Conservation (phyloP, 2,888 invertebrate genomes). For the Bombyx huttoni region DNA sequence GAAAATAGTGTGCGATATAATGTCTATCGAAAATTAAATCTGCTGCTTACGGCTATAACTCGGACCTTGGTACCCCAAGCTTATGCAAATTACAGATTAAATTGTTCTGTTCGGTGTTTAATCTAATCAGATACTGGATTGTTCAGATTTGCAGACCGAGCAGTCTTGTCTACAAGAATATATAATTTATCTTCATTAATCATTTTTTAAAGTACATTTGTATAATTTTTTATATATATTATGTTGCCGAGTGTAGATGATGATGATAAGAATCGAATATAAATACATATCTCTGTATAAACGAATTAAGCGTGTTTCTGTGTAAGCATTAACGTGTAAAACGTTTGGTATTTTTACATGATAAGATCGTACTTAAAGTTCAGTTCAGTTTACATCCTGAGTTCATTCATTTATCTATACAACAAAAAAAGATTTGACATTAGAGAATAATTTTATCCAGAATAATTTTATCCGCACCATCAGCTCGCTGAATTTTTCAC, state of each 20-base stretch:
- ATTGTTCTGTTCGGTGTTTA: not conserved
- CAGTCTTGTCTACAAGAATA: not conserved
- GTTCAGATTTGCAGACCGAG: not conserved
- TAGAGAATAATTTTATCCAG: no score
- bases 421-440: no score
- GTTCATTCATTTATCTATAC: no score
- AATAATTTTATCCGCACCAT: no score
- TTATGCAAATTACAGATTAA: constrained; percentile 1
- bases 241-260: not conserved
- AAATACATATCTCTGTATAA: no score
- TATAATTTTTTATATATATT: not conserved
- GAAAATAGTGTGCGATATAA: not conserved
- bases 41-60: not conserved
- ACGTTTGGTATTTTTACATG: no score
- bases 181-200: not conserved
- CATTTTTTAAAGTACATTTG: not conserved
- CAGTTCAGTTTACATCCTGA: no score
- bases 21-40: not conserved
- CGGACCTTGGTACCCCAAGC: not conserved
- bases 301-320: no score
- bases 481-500: no score
- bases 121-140: constrained; percentile 1
- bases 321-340: no score
- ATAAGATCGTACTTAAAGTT: no score
- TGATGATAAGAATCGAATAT: no score